Evolutionary conservation across 2,113 vertebrate genomes (phyloP).

Genomic region (Electrona antarctica): DNA sequence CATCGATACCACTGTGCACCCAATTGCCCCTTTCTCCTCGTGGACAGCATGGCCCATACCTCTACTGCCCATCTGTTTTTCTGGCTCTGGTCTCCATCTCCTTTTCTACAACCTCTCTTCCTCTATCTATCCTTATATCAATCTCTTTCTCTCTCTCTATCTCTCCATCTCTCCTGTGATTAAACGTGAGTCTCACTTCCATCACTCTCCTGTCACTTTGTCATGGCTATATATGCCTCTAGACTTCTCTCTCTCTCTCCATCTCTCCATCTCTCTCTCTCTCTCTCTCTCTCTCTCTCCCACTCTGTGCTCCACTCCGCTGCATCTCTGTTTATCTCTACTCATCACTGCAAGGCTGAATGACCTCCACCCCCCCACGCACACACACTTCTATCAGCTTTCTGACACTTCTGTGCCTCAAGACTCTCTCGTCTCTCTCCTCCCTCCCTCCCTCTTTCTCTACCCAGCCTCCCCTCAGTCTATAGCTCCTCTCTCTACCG

Average conservation of each 20-base stretch:
- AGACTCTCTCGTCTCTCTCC: constrained; percentile 2
- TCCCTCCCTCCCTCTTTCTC: not conserved
- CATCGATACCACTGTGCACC: constrained; percentile 54
- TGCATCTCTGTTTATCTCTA: no score
- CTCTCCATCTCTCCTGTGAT: constrained; percentile 52
- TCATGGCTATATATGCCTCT: constrained; percentile 58
- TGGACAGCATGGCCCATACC: constrained; percentile 61
- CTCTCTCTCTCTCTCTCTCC: not conserved
- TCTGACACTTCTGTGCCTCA: no score
- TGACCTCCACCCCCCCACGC: no score
- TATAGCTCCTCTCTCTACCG: no score
- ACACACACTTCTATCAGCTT: no score
- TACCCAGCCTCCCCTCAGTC: no score
- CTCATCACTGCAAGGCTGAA: no score
- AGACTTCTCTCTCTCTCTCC: not conserved
- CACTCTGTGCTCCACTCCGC: no score
- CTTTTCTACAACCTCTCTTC: constrained; percentile 20
- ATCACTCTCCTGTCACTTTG: constrained; percentile 71
- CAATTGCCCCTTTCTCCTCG: constrained; percentile 24
- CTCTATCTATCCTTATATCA: constrained; percentile 10
- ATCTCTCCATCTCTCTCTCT: not conserved
- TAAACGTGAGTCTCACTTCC: constrained; percentile 69
- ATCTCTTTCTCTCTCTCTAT: constrained; percentile 26
- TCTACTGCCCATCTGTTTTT: constrained; percentile 52
- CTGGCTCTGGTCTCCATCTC: constrained; percentile 37